These are phyloP conservation scores for Polyommatus iphigenia DNA, from an alignment of 2,888 invertebrate genomes.

Conservation along the genomic window DNA sequence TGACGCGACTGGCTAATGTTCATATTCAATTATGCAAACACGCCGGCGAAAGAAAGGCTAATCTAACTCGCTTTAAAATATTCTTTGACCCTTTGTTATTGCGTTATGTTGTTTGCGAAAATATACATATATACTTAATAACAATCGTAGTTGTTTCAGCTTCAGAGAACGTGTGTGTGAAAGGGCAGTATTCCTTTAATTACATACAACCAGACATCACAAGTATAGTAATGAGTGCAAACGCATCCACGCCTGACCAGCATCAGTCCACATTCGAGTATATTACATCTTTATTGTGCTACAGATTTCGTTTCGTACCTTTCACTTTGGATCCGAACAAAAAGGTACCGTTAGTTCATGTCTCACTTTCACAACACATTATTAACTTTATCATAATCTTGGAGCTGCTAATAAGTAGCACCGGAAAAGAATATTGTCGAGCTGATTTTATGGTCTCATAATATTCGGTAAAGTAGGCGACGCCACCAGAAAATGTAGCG, in stretches of 20 bases:
- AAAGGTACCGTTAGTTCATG: constrained; percentile 29
- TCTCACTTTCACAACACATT: constrained; percentile 31
- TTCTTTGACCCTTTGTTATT: constrained; percentile 52
- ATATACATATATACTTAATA: neutral
- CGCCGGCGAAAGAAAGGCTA: constrained; percentile 66
- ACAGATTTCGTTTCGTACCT: constrained; percentile 30
- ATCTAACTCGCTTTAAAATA: constrained; percentile 38
- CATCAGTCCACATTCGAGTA: constrained; percentile 1
- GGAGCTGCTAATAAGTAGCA: neutral
- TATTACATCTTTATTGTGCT: constrained; percentile 11
- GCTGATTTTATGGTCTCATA: neutral
- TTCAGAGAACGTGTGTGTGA: neutral
- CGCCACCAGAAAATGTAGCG: neutral
- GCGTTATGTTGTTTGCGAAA: constrained; percentile 30
- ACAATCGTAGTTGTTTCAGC: neutral
- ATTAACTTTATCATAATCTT: constrained; percentile 26
- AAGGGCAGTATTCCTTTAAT: neutral
- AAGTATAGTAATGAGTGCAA: neutral
- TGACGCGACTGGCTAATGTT: constrained; percentile 70
- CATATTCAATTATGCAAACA: constrained; percentile 79
- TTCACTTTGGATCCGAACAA: constrained; percentile 29
- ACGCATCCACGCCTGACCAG: constrained; percentile 4
- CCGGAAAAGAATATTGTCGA: neutral
- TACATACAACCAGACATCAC: neutral
- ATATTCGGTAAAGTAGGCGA: neutral